Evolutionary conservation across 2,113 vertebrate genomes (phyloP), one percentile per base, ranked within the genome.

Genomic region (Monopterus albus): DNA sequence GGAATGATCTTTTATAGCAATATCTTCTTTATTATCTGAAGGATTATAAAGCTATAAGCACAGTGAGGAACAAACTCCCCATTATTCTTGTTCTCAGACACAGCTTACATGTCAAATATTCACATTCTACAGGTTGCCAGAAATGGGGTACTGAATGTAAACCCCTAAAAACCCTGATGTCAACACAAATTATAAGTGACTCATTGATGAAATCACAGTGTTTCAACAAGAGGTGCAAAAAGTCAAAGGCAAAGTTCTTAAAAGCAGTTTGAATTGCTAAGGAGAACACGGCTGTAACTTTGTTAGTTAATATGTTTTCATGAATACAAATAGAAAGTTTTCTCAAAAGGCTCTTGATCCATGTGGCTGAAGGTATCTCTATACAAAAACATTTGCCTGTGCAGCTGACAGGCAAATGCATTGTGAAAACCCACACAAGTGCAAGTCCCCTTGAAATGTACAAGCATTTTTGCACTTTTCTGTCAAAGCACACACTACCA

Each of bases 391-490:
- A n/a, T 25, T 51, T 38, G 51, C 40, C 28, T 26, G 42, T 53
- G 46, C 60, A 17, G 20, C n/a, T 62, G 57, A 36, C 40, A 45
- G 25, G 40, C 57, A 52, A 66, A 75, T 64, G 36, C 62, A 59
- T 39, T 43, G n/a, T 43, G 40, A 74, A 53, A 72, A 55, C 74
- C 77, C 79, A 78, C 79, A 66, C 57, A 68, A 29, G 46, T 61
- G 49, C 53, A 65, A 59, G 72, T 60, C 72, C 77, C 68, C 59
- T 78, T 74, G 36, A 84, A 65, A 64, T 38, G 57, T 38, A 68
- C 68, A 63, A 69, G 86, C 77, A 75, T 75, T 72, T 84, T 75
- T 75, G 66, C 59, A 80, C 40, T 61, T 58, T 47, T 72, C 61
- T 55, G 68, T 58, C 67, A 73, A 47, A 73, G n/a, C n/a, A n/a